phyloP scores from a whole-genome alignment of 2,113 vertebrate species.

The Semnornis frantzii region DNA sequence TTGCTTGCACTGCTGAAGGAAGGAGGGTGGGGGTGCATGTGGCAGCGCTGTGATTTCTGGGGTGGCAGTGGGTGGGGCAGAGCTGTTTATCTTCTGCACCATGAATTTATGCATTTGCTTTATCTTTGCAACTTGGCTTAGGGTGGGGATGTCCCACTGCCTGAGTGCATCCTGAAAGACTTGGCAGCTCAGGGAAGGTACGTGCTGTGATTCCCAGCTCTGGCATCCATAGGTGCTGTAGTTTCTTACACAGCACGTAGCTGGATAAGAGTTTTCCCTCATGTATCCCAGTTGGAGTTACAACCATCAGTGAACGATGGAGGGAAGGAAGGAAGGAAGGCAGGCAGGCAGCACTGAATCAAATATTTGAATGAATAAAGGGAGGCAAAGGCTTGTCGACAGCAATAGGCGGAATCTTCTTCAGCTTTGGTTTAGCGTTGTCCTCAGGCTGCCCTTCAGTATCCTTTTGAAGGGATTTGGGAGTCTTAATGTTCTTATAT shows the following conservation, averaged over 20 bases:
- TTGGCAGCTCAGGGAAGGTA: neutral
- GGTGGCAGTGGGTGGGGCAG: neutral
- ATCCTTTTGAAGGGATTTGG: neutral
- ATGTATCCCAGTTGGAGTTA: rapidly evolving
- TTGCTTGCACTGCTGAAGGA: neutral
- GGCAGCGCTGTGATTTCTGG: neutral
- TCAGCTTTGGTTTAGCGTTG: neutral
- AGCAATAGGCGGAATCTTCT: neutral
- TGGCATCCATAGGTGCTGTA: rapidly evolving
- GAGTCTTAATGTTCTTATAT: neutral
- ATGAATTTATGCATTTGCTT: rapidly evolving
- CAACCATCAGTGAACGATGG: neutral
- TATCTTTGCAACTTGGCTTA: neutral
- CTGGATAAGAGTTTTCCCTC: neutral
- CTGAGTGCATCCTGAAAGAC: neutral
- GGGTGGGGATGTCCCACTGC: neutral
- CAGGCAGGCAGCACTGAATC: neutral
- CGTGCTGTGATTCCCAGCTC: neutral
- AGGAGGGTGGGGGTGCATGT: neutral
- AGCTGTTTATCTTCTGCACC: neutral
- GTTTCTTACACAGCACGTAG: neutral
- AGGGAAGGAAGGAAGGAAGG: neutral
- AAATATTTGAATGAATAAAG: neutral
- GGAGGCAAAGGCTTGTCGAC: neutral
- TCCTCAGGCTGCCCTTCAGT: neutral